Evolutionary conservation across 2,113 vertebrate genomes (phyloP).

Genomic region (Stegastes partitus): DNA sequence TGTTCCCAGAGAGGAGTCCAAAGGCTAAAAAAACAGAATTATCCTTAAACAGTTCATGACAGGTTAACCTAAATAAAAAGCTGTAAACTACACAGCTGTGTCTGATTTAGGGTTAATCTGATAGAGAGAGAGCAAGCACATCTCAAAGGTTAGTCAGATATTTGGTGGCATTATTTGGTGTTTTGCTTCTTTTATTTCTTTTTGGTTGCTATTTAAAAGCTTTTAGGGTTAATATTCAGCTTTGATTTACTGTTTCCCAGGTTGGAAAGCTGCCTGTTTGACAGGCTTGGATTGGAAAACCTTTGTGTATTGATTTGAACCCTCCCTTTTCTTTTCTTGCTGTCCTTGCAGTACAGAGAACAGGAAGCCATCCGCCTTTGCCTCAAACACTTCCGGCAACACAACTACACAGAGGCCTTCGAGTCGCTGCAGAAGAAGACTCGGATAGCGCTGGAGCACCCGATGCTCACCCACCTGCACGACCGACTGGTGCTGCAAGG

Average conservation of each 20-base stretch:
- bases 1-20: too few relatives aligned
- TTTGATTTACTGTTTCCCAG: background rate
- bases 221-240: too few relatives aligned
- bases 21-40: too few relatives aligned
- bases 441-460: conserved; percentile 95
- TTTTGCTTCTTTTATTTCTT: too few relatives aligned
- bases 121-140: too few relatives aligned
- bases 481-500: conserved; percentile 95
- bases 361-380: conserved; percentile 99
- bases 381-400: conserved; percentile 98
- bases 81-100: too few relatives aligned
- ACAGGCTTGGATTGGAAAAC: background rate
- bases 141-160: too few relatives aligned
- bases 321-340: conserved; percentile 64
- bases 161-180: too few relatives aligned
- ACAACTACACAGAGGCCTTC: conserved; percentile 99
- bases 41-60: too few relatives aligned
- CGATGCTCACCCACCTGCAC: conserved; percentile 97
- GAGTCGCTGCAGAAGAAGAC: conserved; percentile 99
- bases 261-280: background rate
- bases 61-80: too few relatives aligned
- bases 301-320: background rate
- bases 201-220: too few relatives aligned
- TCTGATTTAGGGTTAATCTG: too few relatives aligned
- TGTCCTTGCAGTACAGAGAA: conserved; percentile 96